phyloP scores from a whole-genome alignment of 2,113 vertebrate genomes.

The Notechis scutatus region DNA sequence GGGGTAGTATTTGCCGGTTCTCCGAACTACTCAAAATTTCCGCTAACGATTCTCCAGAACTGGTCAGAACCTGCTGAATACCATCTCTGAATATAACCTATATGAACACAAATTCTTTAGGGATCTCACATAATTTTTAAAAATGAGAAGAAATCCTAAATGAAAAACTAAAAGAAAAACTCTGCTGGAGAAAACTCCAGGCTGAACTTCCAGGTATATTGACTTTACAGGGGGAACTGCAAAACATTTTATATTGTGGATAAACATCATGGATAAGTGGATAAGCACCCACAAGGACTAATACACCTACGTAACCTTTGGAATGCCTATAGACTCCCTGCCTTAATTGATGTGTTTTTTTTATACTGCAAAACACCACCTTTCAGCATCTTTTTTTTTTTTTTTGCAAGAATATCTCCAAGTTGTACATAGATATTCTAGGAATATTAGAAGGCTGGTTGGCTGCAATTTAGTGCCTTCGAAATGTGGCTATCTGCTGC shows the following conservation, averaged over 20 bases:
- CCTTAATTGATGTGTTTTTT: not conserved
- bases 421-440: not conserved
- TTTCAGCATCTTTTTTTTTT: not conserved
- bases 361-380: not conserved
- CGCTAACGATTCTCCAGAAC: no score
- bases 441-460: not conserved
- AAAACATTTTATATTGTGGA: not conserved
- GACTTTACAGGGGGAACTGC: not conserved
- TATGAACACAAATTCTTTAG: not conserved
- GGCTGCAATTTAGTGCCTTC: not conserved
- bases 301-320: not conserved
- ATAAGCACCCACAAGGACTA: not conserved
- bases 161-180: not conserved
- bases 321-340: not conserved
- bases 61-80: no score
- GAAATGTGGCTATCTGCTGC: not conserved
- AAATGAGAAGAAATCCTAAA: not conserved
- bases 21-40: no score
- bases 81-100: not conserved
- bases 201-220: not conserved
- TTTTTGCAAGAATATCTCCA: not conserved
- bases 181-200: not conserved
- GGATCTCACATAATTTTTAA: not conserved
- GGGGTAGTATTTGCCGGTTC: no score
- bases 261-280: not conserved